Evolutionary conservation across 1,140 invertebrate genomes (phyloP), one percentile per base, ranked within the genome.

Genomic region (Zaprionus ornatus): DNA sequence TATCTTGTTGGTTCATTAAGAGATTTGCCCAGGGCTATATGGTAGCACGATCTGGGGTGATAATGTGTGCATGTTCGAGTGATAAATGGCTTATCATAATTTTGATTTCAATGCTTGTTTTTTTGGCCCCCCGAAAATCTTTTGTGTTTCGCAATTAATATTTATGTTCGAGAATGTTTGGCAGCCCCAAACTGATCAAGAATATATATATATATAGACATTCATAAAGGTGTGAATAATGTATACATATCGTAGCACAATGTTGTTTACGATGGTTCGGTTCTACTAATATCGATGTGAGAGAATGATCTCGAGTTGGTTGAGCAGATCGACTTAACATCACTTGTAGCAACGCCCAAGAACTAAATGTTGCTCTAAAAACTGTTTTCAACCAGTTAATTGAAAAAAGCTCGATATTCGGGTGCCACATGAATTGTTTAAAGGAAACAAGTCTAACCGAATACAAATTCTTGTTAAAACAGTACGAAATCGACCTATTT

Each of bases 1-100:
- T 79, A 70, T 70, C 69, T 65, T 80, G 66, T 73, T 80, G 64
- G 82, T 54, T 70, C 78, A 84, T 84, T 78, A 80, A 85, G 52
- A 80, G 74, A 85, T 84, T 85, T 82, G 56, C 55, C 62, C 74
- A 71, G 76, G 70, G 82, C 62, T 54, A 35, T 80, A 61, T 84
- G 23, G 55, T 63, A 9, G 73, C 37, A 79, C 40, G n/a, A 45
- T 45, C 40, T 45, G 7, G 23, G 19, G 35, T 7, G 40, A 25
- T 10, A 45, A 42, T 65, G 23, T 56, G 23, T 59, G 76, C 57
- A 72, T 48, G 48, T 56, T 29, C 32, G 25, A 27, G 56, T 71
- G 65, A 70, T 80, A 74, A 67, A 74, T 70, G 79, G 73, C 59
- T 63, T 59, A 69, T 80, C 60, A 74, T 74, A 66, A 55, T 60